Percentiles rank a stretch among this genome's conserved stretches.
Evolutionary conservation across 2,888 invertebrate species (phyloP).

Genomic region (Pandemis heparana): DNA sequence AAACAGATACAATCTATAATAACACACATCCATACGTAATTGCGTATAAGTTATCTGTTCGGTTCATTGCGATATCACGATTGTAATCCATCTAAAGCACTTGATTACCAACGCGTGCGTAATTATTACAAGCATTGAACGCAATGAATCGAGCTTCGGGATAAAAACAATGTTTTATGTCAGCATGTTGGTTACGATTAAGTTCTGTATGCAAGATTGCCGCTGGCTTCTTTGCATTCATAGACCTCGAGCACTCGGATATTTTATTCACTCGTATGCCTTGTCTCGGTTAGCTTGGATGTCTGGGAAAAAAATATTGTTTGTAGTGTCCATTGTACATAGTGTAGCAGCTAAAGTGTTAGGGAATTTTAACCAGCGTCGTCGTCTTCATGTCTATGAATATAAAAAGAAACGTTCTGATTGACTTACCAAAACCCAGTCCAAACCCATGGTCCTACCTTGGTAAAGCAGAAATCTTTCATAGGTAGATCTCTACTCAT

Average conservation of each 20-base stretch:
- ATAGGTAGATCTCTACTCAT: too few relatives aligned
- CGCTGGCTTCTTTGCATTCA: slow-evolving; percentile 38
- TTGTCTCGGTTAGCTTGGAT: background rate
- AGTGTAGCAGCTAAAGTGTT: too few relatives aligned
- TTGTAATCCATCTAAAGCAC: slow-evolving; percentile 56
- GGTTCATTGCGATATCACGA: slow-evolving; percentile 53
- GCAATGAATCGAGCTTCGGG: slow-evolving; percentile 51
- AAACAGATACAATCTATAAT: slow-evolving; percentile 34
- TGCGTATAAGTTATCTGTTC: slow-evolving; percentile 22
- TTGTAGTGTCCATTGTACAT: background rate
- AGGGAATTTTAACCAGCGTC: too few relatives aligned
- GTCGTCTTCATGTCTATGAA: too few relatives aligned
- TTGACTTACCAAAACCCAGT: too few relatives aligned
- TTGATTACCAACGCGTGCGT: slow-evolving; percentile 60
- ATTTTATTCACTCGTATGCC: background rate
- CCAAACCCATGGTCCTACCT: too few relatives aligned
- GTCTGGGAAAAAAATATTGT: background rate
- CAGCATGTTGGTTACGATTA: slow-evolving; percentile 32
- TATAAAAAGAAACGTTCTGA: too few relatives aligned
- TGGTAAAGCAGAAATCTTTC: too few relatives aligned
- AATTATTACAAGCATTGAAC: slow-evolving; percentile 60
- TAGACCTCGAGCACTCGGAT: slow-evolving; percentile 24
- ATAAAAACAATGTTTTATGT: slow-evolving; percentile 34
- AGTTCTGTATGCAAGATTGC: slow-evolving; percentile 37
- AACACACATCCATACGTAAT: slow-evolving; percentile 24